Conservation (phyloP, 2,888 invertebrate species). For the Therioaphis trifolii region DNA sequence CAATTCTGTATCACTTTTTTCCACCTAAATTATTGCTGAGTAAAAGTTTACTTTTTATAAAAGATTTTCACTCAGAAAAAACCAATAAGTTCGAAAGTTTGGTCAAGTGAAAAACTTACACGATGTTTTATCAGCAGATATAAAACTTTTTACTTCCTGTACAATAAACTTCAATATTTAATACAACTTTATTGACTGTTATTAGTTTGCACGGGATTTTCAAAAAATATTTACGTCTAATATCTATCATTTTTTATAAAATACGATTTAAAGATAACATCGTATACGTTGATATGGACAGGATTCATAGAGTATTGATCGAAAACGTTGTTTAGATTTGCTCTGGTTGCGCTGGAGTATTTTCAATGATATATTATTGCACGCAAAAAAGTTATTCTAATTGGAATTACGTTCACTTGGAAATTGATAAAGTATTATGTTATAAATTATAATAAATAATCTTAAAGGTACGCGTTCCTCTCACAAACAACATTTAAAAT, state of each 20-base stretch:
- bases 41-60: conserved; percentile 52
- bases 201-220: not conserved
- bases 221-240: not conserved
- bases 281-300: not conserved
- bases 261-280: not conserved
- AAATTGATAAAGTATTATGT: too few species aligned
- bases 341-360: too few species aligned
- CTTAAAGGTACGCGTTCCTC: too few species aligned
- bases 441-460: too few species aligned
- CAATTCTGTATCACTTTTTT: conserved; percentile 33
- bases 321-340: too few species aligned
- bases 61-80: conserved; percentile 30
- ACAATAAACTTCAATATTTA: conserved; percentile 6
- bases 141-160: conserved; percentile 18
- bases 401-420: too few species aligned
- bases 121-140: conserved; percentile 37
- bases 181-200: conserved; percentile 28
- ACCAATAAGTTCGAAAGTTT: conserved; percentile 46
- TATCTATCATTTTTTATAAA: not conserved
- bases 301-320: too few species aligned
- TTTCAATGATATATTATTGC: too few species aligned
- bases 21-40: not conserved
- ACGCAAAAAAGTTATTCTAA: too few species aligned
- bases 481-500: not conserved
- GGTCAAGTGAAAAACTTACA: conserved; percentile 41